Conservation (phyloP, 2,888 invertebrate species). For the Plusia festucae region DNA sequence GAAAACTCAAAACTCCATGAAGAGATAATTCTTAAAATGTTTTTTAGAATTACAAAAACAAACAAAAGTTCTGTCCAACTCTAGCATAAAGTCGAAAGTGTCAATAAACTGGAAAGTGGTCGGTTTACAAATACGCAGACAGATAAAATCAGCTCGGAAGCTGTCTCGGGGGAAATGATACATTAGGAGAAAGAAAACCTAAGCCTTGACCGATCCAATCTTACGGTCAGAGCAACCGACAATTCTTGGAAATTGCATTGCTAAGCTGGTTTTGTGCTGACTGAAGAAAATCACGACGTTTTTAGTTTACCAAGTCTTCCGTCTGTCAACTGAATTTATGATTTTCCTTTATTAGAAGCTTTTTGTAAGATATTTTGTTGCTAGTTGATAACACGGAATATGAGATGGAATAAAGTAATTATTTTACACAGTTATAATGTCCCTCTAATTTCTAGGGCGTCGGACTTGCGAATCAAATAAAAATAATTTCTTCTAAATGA, state of each 20-base stretch:
- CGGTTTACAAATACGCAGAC: constrained; percentile 39
- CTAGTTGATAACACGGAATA: too few species aligned
- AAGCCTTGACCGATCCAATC: constrained; percentile 41
- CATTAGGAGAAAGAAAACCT: constrained; percentile 39
- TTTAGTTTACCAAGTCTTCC: neutral
- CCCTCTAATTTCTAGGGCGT: too few species aligned
- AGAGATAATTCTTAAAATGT: neutral
- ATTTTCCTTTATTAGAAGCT: too few species aligned
- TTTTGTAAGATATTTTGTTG: too few species aligned
- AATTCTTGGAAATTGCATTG: constrained; percentile 6
- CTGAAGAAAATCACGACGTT: neutral
- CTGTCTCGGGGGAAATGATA: constrained; percentile 48
- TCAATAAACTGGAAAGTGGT: constrained; percentile 37
- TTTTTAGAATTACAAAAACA: constrained; percentile 6
- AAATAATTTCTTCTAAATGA: too few species aligned
- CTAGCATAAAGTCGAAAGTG: constrained; percentile 42
- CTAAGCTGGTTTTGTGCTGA: neutral
- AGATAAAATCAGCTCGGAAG: constrained; percentile 50
- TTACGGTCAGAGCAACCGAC: constrained; percentile 21
- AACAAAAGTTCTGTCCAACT: constrained; percentile 13
- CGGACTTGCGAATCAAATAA: too few species aligned
- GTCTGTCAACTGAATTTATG: too few species aligned
- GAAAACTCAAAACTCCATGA: neutral
- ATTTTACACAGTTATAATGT: too few species aligned
- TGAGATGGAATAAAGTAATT: too few species aligned